phyloP scores from a whole-genome alignment of 2,888 invertebrate species.

The Spilosoma lubricipeda region DNA sequence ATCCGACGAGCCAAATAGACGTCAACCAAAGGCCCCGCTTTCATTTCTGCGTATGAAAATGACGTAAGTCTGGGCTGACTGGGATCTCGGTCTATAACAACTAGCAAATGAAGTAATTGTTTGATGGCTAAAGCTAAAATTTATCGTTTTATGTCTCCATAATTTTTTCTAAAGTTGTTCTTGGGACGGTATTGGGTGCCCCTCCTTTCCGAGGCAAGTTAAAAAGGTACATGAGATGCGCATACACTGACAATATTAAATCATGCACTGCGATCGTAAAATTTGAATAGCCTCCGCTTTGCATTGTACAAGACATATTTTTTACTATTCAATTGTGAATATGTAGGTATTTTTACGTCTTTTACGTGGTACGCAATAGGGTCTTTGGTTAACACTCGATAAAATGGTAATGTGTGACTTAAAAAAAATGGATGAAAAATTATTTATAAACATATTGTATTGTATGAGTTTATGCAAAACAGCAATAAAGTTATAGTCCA shows the following conservation, averaged over 20 bases:
- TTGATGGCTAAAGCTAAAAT: not conserved
- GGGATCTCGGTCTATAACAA: no score
- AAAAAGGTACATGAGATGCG: conserved; percentile 52
- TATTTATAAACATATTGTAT: not conserved
- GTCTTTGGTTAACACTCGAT: conserved; percentile 24
- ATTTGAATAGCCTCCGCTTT: conserved; percentile 55
- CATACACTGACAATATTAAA: conserved; percentile 56
- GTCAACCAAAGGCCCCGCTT: no score
- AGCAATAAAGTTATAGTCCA: not conserved
- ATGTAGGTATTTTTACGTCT: conserved; percentile 43
- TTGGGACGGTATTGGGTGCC: conserved; percentile 5
- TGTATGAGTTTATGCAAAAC: not conserved
- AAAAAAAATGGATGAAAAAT: conserved; percentile 7
- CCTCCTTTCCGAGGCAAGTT: conserved; percentile 30
- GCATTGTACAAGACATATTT: conserved; percentile 49
- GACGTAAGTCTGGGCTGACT: no score
- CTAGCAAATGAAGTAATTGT: not conserved
- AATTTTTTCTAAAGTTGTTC: not conserved
- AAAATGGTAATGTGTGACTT: conserved; percentile 8
- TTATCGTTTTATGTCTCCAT: not conserved
- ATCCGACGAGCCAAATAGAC: no score
- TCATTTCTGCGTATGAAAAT: no score
- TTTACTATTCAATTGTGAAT: conserved; percentile 43
- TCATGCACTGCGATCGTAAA: conserved; percentile 52
- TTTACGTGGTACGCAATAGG: conserved; percentile 32